Base-by-base conservation (phyloP, 2,113 vertebrate species). In the Mus pahari region DNA sequence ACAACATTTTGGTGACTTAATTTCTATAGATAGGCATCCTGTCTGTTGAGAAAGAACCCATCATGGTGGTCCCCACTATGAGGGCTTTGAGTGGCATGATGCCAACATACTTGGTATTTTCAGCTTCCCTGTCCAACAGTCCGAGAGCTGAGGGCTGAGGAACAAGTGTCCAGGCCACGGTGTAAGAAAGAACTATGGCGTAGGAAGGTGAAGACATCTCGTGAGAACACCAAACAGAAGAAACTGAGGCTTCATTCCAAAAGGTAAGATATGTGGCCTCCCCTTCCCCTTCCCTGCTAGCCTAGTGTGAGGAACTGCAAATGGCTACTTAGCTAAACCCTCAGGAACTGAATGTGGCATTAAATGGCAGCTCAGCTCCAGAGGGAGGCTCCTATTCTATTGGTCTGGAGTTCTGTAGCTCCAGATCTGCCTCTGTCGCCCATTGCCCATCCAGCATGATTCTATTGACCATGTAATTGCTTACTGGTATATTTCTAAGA, bases 151-250 rank as follows among this genome's bases (percentile, higher is more conserved):
- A 89, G 20, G 53, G 74, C 96, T 92, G 95, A 95, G 86, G 97
- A 95, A 96, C 94, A 5, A 26, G 82, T 48, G 16, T 95, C 96
- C 53, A 97, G 98, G 73, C 96, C 96, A 48, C 97, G 96, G 62
- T 55, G 86, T 97, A 97, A 42, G 95, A 98, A 96, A 94, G 86
- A 92, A 55, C 87, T 14, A 42, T 87, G 90, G 87, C 92, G 36
- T 19, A 97, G 97, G 97, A 98, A 94, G 86, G 93, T 86, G 60
- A 98, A 94, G 95, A 19, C 48, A 4, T 39, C 92, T 62, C 96
- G 94, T 81, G 98, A 90, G 39, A 98, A 64, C 77, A 83, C 96
- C 96, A 98, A 96, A 96, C 97, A 97, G 97, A 98, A 94, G 33
- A 98, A 95, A 73, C 93, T 97, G 87, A 98, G 97, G 96, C 48